Conservation (phyloP, 30 jellyfish, hydroid and myxozoan genomes). For the Hydra vulgaris region DNA sequence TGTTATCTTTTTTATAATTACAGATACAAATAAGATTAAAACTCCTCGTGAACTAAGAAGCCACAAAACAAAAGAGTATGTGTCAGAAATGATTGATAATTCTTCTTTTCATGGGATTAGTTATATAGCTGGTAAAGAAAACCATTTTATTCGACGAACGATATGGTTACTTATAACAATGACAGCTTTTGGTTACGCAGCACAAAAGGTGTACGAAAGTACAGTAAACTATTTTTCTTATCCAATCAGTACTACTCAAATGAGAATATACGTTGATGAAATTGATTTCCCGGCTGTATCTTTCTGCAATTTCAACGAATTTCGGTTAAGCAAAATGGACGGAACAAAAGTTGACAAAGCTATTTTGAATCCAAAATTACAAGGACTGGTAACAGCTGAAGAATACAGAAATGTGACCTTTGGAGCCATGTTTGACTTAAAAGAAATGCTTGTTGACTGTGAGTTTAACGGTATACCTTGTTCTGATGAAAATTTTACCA, state of each 20-base stretch:
- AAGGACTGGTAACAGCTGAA: conserved; percentile 31
- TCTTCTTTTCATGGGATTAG: conserved; percentile 80
- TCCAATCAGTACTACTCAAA: conserved; percentile 66
- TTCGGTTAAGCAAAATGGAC: conserved; percentile 45
- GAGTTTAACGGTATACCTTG: conserved; percentile 46
- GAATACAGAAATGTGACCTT: conserved; percentile 48
- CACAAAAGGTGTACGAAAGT: conserved; percentile 18
- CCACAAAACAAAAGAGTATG: conserved; percentile 34
- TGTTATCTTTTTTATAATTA: background rate
- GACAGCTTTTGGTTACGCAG: conserved; percentile 39
- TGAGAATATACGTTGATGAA: conserved; percentile 30
- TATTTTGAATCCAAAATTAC: conserved; percentile 14
- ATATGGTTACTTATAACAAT: conserved; percentile 55
- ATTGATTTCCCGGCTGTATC: conserved; percentile 86
- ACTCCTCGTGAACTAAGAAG: conserved; percentile 17
- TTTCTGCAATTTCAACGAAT: conserved; percentile 68
- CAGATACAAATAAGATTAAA: background rate
- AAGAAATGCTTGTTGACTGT: conserved; percentile 68
- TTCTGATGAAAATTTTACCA: conserved; percentile 39
- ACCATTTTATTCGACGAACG: conserved; percentile 50
- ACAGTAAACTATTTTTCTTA: conserved; percentile 45
- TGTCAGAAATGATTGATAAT: conserved; percentile 31
- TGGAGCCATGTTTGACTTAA: conserved; percentile 41
- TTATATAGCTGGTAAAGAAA: conserved; percentile 46
- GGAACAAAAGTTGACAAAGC: conserved; percentile 64